phyloP scores from a whole-genome alignment of 2,113 vertebrate genomes.

The Nothocercus julius region DNA sequence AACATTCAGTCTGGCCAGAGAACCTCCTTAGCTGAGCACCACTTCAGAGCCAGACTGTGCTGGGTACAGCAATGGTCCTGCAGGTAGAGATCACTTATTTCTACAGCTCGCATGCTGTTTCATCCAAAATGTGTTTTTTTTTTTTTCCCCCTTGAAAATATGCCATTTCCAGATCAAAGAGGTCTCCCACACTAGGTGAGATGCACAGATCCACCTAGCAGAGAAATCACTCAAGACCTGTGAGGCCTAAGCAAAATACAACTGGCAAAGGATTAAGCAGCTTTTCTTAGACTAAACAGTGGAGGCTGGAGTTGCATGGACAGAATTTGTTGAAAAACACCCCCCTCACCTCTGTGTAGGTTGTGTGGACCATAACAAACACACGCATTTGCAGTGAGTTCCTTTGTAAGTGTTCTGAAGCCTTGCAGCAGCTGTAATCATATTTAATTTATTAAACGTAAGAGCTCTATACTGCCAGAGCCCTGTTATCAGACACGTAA shows the following conservation, averaged over 20 bases:
- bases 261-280: neutral
- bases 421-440: neutral
- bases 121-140: neutral
- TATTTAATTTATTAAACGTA: neutral
- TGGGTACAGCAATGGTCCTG: neutral
- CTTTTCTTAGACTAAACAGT: neutral
- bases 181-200: neutral
- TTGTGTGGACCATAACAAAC: neutral
- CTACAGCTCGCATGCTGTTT: neutral
- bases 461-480: no score
- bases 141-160: neutral
- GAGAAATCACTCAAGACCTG: neutral
- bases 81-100: neutral
- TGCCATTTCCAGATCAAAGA: neutral
- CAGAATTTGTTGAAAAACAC: neutral
- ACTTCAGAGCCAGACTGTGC: neutral
- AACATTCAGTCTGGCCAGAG: neutral
- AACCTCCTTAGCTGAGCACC: neutral
- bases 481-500: no score
- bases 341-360: neutral
- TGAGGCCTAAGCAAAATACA: neutral
- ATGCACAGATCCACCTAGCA: neutral
- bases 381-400: neutral
- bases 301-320: neutral
- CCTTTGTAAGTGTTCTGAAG: neutral